Conservation (phyloP, 1,140 invertebrate species). For the Saxidomus purpurata region DNA sequence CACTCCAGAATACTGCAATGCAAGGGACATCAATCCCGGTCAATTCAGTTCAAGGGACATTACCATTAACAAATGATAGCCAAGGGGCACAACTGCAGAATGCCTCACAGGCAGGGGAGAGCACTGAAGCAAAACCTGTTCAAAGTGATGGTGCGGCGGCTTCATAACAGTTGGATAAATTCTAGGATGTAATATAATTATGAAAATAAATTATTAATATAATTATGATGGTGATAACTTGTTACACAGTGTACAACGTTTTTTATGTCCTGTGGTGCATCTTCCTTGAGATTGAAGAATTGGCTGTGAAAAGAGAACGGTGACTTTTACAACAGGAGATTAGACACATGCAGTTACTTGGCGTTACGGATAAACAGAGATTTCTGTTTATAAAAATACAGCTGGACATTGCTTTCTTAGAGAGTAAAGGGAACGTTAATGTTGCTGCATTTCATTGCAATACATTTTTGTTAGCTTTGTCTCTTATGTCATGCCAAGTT, state of each 20-base stretch:
- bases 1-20: slow-evolving; percentile 1
- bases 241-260: not conserved
- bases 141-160: slow-evolving; percentile 32
- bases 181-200: slow-evolving; percentile 22
- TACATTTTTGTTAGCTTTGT: too few relatives aligned
- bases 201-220: not conserved
- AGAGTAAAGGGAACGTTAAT: too few relatives aligned
- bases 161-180: not conserved
- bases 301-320: too few relatives aligned
- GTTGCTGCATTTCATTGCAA: too few relatives aligned
- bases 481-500: too few relatives aligned
- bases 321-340: too few relatives aligned
- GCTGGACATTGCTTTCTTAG: too few relatives aligned
- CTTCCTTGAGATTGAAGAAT: too few relatives aligned
- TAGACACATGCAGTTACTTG: too few relatives aligned
- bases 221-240: not conserved
- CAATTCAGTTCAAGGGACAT: slow-evolving; percentile 13
- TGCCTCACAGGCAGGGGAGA: not conserved
- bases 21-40: slow-evolving; percentile 51
- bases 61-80: slow-evolving; percentile 22
- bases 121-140: not conserved
- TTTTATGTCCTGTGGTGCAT: too few relatives aligned
- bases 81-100: slow-evolving; percentile 21
- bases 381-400: too few relatives aligned
- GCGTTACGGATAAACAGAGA: too few relatives aligned